Percentiles rank a stretch among this genome's conserved stretches.
Evolutionary conservation across 2,797 vertebrate species (phyloP).

Genomic region (Sebastes steindachneri): DNA sequence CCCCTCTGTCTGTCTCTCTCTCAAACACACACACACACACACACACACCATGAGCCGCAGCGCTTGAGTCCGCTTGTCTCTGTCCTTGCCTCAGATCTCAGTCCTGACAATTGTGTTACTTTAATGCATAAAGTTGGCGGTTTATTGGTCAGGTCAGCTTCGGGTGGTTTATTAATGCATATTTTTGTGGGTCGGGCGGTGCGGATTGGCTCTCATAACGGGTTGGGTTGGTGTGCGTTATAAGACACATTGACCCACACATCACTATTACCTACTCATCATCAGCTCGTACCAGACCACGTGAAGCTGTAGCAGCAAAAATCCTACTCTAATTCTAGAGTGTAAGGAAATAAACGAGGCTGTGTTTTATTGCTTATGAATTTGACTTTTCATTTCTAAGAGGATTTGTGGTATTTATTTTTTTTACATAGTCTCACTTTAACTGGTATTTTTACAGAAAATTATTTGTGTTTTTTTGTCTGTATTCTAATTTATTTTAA

Average conservation of each 20-base stretch:
- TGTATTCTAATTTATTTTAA: background rate
- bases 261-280: background rate
- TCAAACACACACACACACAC: background rate
- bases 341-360: background rate
- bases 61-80: background rate
- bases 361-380: background rate
- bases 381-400: background rate
- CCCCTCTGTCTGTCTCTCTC: too few relatives aligned
- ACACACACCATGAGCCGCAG: rapidly evolving
- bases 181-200: background rate
- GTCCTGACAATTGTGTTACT: background rate
- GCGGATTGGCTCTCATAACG: background rate
- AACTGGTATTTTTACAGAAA: background rate
- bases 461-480: too few relatives aligned
- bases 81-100: background rate
- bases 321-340: background rate
- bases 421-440: background rate
- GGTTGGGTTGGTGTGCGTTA: background rate
- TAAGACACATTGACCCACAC: background rate
- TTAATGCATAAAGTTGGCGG: background rate
- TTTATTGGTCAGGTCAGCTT: background rate
- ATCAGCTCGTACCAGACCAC: background rate
- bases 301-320: background rate
- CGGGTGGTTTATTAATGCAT: background rate
- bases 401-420: background rate